Base-by-base conservation (phyloP, 1,140 invertebrate genomes). In the Drosophila subobscura region DNA sequence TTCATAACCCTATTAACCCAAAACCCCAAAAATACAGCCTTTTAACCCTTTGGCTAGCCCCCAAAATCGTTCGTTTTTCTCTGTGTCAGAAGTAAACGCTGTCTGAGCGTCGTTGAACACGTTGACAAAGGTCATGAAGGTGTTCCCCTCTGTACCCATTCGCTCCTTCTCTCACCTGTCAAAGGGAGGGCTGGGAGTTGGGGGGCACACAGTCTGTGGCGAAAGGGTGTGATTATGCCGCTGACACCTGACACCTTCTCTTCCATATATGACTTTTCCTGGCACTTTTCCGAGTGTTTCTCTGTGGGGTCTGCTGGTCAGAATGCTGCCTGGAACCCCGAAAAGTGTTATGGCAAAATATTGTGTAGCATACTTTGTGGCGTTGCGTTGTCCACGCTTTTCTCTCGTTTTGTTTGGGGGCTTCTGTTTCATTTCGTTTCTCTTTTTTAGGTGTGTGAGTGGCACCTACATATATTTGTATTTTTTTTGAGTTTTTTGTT, bases 191-290 rank as follows among this genome's bases (percentile, higher is more conserved):
- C n/a, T 20, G 1, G 33, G 33, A 3, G 25, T 0, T 5, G 8
- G 29, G 29, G 8, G 29, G 7, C 29, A 33, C 52, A 29, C 25
- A 63, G 53, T 61, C 58, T 29, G 42, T 64, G 56, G 51, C 70
- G 46, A 81, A 86, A 81, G 73, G 81, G 79, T 83, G 79, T 81
- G 79, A 83, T 83, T 83, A 83, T 83, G 79, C 74, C 79, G 79
- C 79, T 83, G 79, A 83, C 81, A 86, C 74, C 71, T 85, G 81
- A 85, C 81, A 85, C 81, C 73, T 85, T 51, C 53, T 61, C 76
- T 61, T 47, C 51, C 47, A 63, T 47, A 27, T 52, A 37, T 53
- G 50, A 49, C 44, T 70, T 44, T 71, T 53, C 42, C 50, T 33
- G 33, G 10, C 41, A 27, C n/a, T 29, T 25, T 29, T 33, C n/a